Evolutionary conservation across 2,888 invertebrate species (phyloP), one percentile per base, ranked within the genome.

Genomic region (Arrhopalites spinosus): DNA sequence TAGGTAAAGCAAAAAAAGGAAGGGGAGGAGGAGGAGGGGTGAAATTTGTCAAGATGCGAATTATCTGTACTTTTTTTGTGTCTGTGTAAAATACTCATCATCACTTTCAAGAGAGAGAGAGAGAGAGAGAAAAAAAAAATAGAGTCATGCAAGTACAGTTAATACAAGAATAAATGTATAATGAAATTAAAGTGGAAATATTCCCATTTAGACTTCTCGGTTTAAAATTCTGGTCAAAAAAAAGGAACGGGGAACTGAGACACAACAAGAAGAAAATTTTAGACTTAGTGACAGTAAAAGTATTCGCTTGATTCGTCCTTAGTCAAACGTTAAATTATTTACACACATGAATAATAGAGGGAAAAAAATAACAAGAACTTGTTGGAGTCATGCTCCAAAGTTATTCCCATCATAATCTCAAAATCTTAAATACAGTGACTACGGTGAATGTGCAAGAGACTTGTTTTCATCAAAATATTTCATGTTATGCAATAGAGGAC

Each of bases 161-260:
- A 72, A 79, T 13, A n/a, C n/a, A 25, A 66, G 78, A 74, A 80
- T 76, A n/a, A n/a, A n/a, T n/a, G n/a, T n/a, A 78, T 80, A 80
- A 78, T 80, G 77, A 77, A 80, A 80, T 80, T 80, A 80, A 79
- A 80, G 80, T 80, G 78, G 80, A 78, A 78, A 80, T 73, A 64
- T 67, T 67, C 63, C 75, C 75, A 67, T 59, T 68, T 77, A 77
- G 73, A 36, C 36, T 36, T 36, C 36, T 36, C 77, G 75, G 75
- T 77, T 59, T 69, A 36, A 17, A 66, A 74, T 70, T 74, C 77
- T 74, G 74, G 70, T 70, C 53, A 70, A 23, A 70, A 68, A 50
- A 7, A 7, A 7, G 36, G 3, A 11, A 36, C 36, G 5, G 36
- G 36, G 11, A 36, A 7, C 11, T 7, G 36, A 36, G 36, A 36